Percentiles rank a stretch among this genome's conserved stretches.
These are phyloP conservation scores for Mustelus asterias DNA, from an alignment of 2,113 vertebrate species.

Conservation along the genomic window DNA sequence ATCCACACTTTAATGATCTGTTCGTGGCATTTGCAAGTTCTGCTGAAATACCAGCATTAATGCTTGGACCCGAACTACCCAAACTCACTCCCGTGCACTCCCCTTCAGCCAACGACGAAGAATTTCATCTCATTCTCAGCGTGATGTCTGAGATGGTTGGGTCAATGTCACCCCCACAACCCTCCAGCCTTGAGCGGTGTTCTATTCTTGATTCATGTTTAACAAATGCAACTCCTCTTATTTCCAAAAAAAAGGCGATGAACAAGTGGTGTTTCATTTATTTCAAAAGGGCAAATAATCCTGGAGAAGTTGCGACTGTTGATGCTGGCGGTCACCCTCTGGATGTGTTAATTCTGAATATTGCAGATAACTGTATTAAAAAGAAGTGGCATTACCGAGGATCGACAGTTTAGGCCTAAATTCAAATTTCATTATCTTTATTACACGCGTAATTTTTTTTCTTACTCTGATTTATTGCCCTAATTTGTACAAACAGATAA, in stretches of 20 bases:
- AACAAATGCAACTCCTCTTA: background rate
- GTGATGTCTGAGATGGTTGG: background rate
- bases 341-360: slow-evolving; percentile 11
- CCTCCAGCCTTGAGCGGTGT: background rate
- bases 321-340: background rate
- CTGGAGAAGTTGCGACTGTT: background rate
- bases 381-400: background rate
- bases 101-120: background rate
- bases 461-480: slow-evolving; percentile 24
- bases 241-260: background rate
- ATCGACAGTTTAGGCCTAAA: slow-evolving; percentile 28
- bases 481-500: slow-evolving; percentile 35
- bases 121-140: background rate
- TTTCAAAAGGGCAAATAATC: slow-evolving; percentile 21
- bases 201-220: background rate
- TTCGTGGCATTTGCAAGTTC: background rate
- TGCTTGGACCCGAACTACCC: background rate
- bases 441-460: slow-evolving; percentile 22
- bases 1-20: background rate
- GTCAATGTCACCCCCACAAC: no score
- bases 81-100: background rate
- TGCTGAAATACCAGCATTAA: background rate
- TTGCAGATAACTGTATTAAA: slow-evolving; percentile 20
- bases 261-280: background rate
- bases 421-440: slow-evolving; percentile 38